These are phyloP conservation scores for Sphenopsis melanotis DNA, from an alignment of 2,797 vertebrate genomes.

Conservation along the genomic window DNA sequence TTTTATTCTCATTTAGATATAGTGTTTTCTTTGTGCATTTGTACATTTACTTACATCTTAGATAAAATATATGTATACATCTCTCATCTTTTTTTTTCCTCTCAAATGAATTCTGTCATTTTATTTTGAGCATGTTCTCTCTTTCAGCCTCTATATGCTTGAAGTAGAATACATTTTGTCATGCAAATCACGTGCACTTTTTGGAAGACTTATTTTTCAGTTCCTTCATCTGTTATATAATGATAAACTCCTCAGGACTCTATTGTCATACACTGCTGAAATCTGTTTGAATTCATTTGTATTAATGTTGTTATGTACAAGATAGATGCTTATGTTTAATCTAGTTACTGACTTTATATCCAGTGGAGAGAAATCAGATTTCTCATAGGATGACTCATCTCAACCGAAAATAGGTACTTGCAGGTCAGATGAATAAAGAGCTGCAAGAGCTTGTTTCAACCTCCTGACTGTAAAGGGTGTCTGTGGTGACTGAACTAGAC, in stretches of 20 bases:
- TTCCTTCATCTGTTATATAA: neutral
- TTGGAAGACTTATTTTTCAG: neutral
- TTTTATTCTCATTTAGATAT: neutral
- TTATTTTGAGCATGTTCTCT: neutral
- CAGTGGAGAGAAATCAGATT: neutral
- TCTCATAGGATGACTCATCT: neutral
- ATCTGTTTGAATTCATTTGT: neutral
- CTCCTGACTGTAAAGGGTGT: neutral
- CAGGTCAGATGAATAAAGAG: neutral
- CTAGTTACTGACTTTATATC: neutral
- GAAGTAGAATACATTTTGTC: neutral
- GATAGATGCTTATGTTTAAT: neutral
- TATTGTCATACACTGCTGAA: neutral
- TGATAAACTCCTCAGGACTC: neutral
- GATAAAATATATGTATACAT: neutral
- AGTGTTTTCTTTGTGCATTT: neutral
- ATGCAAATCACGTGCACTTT: neutral
- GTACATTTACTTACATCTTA: neutral
- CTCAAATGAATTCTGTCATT: neutral
- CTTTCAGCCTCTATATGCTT: neutral
- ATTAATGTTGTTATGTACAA: neutral
- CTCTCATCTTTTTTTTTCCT: neutral
- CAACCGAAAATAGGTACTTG: neutral
- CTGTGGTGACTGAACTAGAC: neutral
- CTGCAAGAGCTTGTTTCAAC: neutral